Base-by-base conservation (phyloP, 2,113 vertebrate genomes). In the Micromys minutus region DNA sequence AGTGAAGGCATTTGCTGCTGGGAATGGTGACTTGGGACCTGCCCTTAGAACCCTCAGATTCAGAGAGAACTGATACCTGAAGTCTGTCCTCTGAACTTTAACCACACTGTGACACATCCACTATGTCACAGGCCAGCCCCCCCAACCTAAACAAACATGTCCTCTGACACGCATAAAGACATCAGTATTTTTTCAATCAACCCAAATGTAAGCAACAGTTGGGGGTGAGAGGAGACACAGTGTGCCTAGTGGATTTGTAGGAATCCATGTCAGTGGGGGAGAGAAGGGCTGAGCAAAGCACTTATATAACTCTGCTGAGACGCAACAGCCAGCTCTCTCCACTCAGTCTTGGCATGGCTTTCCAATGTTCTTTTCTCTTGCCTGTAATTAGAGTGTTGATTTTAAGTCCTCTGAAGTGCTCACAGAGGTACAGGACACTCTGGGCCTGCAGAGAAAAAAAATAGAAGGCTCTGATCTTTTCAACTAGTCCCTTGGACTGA, bases 361-460 rank as follows among this genome's bases (percentile, higher is more conserved):
- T 97, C 85, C 63, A 81, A 90, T 89, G 94, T 93, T 97, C 93
- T 95, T 96, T 93, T 95, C 61, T 90, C 80, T 94, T 84, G 80
- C 61, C 96, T 94, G 69, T 92, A 97, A 97, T 97, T 95, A 97
- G 91, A 97, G 92, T 72, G 63, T 92, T 97, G 95, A 96, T 97
- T 96, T 86, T 96, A 94, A 96, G 92, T 94, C 81, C 29, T 71
- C 93, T 69, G 91, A 96, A 96, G 94, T 94, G 71, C 87, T 97
- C 96, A 13, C 91, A 90, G 95, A 96, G 90, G 97, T 95, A 96
- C 96, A 94, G 97, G 76, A 97, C 94, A 97, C 92, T 92, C 96
- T 95, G 88, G 92, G 84, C 92, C 88, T 92, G 63, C 93, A 55
- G 81, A 92, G 75, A 83, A 83, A 61, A n/a, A 94, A 96, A 96